Evolutionary conservation across 2,888 invertebrate genomes (phyloP), one percentile per base, ranked within the genome.

Genomic region (Drosophila formosana): DNA sequence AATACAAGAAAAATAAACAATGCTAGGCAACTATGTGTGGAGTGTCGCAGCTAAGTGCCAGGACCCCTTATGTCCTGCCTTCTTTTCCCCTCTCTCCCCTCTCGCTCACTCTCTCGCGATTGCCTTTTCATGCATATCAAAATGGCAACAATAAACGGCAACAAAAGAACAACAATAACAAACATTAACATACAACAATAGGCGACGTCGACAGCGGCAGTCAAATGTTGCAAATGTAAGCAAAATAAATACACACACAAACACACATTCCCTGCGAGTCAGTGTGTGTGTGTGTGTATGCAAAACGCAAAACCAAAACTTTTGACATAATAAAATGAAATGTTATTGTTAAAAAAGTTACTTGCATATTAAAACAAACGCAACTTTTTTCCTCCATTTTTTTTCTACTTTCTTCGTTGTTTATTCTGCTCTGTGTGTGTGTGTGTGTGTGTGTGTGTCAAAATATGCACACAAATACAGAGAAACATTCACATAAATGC

Each of bases 251-350:
- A 74, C 65, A 39, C 50, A 62, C 43, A 55, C 30, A 66, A 32
- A 55, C 30, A 57, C 46, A 56, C 52, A 64, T 55, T 56, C 62
- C n/a, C 64, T 8, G 34, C 39, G 32, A 13, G 32, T 61, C 3
- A 9, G 32, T 9, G 45, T 62, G 78, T 65, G 52, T 56, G 18
- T 30, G 64, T 62, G 61, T 67, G 60, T 74, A 63, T 67, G 71
- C 64, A 72, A 69, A 69, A 78, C 70, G 70, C 71, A 84, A 88
- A 83, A 88, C 80, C 83, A 84, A 84, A 84, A 85, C 85, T 86
- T 86, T 86, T 86, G 89, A 89, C 89, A 86, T 86, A 86, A 86
- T 86, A 86, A 86, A 86, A 86, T 89, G 88, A 87, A 86, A 86
- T 86, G 85, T 89, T 86, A 89, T 86, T 86, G 89, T 89, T 87